phyloP scores from a whole-genome alignment of 2,797 vertebrate genomes.

The Setipinna tenuifilis region DNA sequence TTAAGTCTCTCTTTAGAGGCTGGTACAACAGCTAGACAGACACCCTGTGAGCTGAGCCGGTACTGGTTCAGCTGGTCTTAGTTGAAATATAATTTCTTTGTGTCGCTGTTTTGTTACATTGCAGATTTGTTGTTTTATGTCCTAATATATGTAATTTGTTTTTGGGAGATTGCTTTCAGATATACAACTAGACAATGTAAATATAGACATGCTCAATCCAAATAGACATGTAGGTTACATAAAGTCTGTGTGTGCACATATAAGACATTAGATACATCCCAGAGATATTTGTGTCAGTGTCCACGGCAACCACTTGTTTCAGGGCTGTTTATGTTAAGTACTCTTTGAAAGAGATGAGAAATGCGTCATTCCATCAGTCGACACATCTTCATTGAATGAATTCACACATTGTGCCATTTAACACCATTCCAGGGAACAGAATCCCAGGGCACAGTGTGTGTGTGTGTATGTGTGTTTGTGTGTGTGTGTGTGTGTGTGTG shows the following conservation, averaged over 20 bases:
- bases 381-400: neutral
- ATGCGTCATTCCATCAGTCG: neutral
- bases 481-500: too few relatives aligned
- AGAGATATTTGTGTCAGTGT: neutral
- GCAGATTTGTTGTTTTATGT: too few relatives aligned
- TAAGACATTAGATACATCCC: neutral
- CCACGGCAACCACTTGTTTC: neutral
- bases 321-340: constrained; percentile 5
- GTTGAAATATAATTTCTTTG: too few relatives aligned
- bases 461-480: neutral
- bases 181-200: too few relatives aligned
- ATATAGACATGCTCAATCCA: too few relatives aligned
- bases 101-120: too few relatives aligned
- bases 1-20: too few relatives aligned
- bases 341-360: neutral
- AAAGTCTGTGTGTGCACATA: neutral
- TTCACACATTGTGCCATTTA: neutral
- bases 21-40: too few relatives aligned
- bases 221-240: neutral
- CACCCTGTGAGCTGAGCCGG: too few relatives aligned
- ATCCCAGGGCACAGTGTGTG: neutral
- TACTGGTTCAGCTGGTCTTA: too few relatives aligned
- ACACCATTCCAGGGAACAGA: neutral
- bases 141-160: too few relatives aligned
- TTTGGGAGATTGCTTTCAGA: too few relatives aligned